These are phyloP conservation scores for Clarias macrocephalus DNA, from an alignment of 2,113 vertebrate species.

Conservation along the genomic window DNA sequence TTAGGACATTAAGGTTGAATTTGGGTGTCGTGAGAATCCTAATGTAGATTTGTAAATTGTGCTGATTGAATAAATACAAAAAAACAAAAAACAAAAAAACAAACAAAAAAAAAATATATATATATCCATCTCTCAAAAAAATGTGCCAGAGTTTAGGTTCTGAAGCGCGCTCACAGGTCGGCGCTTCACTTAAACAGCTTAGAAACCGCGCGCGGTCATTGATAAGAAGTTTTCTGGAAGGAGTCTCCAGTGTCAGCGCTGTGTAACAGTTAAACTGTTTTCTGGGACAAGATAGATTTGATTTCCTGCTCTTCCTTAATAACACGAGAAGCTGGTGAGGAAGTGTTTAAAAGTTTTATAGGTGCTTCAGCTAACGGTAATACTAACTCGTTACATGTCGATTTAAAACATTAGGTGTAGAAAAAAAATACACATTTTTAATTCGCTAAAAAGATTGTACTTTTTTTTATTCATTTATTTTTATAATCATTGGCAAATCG, in stretches of 20 bases:
- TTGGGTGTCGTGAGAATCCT: neutral
- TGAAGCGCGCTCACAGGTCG: neutral
- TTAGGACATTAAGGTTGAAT: neutral
- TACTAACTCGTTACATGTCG: neutral
- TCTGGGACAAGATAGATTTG: no score
- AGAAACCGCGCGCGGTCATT: neutral
- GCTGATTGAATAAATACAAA: constrained; percentile 21
- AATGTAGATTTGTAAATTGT: constrained; percentile 4
- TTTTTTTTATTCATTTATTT: neutral
- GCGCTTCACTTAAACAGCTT: neutral
- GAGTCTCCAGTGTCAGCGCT: neutral
- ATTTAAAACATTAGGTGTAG: neutral
- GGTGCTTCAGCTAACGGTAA: neutral
- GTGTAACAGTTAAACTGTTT: neutral
- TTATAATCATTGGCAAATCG: neutral
- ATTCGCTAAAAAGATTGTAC: neutral
- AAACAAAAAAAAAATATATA: no score
- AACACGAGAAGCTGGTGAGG: neutral
- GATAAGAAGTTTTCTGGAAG: neutral
- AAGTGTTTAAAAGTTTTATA: neutral
- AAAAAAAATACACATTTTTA: neutral
- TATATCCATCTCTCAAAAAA: neutral
- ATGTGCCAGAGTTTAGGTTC: neutral
- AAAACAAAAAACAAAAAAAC: constrained; percentile 44
- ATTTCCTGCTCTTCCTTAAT: neutral